phyloP scores from a whole-genome alignment of 2,113 vertebrate genomes.

The Heteronetta atricapilla region DNA sequence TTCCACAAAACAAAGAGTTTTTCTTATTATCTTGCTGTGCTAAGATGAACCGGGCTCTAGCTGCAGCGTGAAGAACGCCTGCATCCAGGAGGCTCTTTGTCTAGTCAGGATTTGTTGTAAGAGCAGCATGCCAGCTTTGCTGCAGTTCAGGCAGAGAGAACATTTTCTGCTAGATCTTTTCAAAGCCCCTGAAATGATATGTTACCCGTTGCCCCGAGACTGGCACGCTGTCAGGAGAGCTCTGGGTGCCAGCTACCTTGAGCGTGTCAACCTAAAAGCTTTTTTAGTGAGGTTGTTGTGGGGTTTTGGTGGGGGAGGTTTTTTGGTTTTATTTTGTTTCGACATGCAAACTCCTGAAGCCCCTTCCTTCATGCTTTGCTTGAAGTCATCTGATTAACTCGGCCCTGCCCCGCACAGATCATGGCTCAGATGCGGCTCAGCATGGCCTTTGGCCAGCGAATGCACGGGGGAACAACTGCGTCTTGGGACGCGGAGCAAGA shows the following conservation, averaged over 20 bases:
- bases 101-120: background rate
- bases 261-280: background rate
- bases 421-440: background rate
- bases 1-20: background rate
- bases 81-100: background rate
- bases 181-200: background rate
- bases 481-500: background rate
- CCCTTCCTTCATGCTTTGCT: background rate
- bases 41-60: background rate
- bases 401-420: background rate
- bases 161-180: background rate
- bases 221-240: background rate
- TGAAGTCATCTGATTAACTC: background rate
- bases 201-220: background rate
- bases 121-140: background rate
- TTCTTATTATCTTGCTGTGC: background rate
- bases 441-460: background rate
- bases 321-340: background rate
- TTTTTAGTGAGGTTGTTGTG: background rate
- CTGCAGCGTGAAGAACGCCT: background rate
- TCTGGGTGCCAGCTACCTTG: background rate
- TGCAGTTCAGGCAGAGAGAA: background rate
- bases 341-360: background rate
- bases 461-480: background rate
- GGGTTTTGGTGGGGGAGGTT: background rate